phyloP scores from a whole-genome alignment of 2,113 vertebrate species.

The Solea senegalensis region DNA sequence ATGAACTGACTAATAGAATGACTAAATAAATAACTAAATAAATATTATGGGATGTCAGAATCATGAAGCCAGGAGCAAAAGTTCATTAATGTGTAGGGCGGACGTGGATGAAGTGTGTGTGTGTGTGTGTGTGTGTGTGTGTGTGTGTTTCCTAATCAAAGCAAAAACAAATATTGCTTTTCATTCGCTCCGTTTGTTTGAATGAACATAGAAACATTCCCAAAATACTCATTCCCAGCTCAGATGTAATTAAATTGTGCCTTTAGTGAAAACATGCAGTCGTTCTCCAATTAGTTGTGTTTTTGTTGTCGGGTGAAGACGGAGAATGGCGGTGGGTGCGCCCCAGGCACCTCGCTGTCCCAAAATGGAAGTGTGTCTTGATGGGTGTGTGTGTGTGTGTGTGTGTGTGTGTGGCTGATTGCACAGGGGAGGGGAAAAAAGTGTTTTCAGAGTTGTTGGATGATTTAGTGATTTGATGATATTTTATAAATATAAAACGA shows the following conservation, averaged over 20 bases:
- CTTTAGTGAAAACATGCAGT: slow-evolving; percentile 86
- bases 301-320: slow-evolving; percentile 78
- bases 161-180: slow-evolving; percentile 87
- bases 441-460: slow-evolving; percentile 37
- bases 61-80: slow-evolving; percentile 65
- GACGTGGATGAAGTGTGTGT: slow-evolving; percentile 32
- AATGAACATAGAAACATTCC: slow-evolving; percentile 84
- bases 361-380: slow-evolving; percentile 61
- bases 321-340: slow-evolving; percentile 74
- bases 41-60: slow-evolving; percentile 38
- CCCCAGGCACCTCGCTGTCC: slow-evolving; percentile 75
- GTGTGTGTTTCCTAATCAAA: slow-evolving; percentile 79
- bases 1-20: too few species aligned
- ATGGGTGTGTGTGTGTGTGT: slow-evolving; percentile 9
- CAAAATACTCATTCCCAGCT: slow-evolving; percentile 85
- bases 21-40: too few species aligned
- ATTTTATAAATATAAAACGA: background rate
- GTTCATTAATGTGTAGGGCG: slow-evolving; percentile 75
- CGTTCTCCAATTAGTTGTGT: slow-evolving; percentile 87
- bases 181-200: slow-evolving; percentile 86
- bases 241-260: slow-evolving; percentile 88
- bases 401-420: slow-evolving; percentile 42
- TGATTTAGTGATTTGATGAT: slow-evolving; percentile 22
- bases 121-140: slow-evolving; percentile 12
- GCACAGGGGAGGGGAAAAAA: slow-evolving; percentile 4